Conservation (phyloP, 2,113 vertebrate species). For the Thalassoma bifasciatum region DNA sequence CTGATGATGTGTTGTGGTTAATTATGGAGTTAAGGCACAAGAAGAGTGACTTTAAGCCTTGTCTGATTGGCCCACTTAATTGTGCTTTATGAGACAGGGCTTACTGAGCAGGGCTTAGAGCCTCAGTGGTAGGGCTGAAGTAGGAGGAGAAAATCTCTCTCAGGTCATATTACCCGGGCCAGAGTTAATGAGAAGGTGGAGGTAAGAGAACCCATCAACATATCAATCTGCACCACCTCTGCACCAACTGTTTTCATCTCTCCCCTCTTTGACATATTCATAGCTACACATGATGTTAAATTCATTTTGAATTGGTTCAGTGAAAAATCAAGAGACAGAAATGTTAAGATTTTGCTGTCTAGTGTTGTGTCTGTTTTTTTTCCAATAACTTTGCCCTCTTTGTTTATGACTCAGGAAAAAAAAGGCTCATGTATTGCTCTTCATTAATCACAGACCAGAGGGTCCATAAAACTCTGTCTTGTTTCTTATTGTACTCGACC, state of each 20-base stretch:
- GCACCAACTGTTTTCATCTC: constrained; percentile 56
- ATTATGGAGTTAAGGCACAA: constrained; percentile 82
- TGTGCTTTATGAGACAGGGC: constrained; percentile 83
- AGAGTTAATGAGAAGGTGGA: constrained; percentile 85
- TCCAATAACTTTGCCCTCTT: constrained; percentile 1
- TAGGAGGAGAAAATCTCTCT: constrained; percentile 80
- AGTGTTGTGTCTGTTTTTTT: too few relatives aligned
- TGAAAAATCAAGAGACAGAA: background rate
- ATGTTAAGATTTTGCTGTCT: background rate
- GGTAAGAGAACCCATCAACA: constrained; percentile 80
- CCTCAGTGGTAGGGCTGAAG: constrained; percentile 77
- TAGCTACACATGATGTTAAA: constrained; percentile 1
- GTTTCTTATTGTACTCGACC: constrained; percentile 41
- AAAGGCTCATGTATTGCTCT: constrained; percentile 29
- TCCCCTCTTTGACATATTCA: constrained; percentile 49
- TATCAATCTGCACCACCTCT: constrained; percentile 74
- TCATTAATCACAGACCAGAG: constrained; percentile 45
- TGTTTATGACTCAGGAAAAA: constrained; percentile 17
- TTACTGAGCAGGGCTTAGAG: constrained; percentile 75
- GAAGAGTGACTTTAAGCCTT: constrained; percentile 83
- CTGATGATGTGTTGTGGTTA: constrained; percentile 87
- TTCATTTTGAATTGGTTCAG: constrained; percentile 14
- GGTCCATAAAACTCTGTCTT: constrained; percentile 32
- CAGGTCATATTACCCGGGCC: constrained; percentile 81
- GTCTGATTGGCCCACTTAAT: constrained; percentile 87